phyloP scores from a whole-genome alignment of 2,797 vertebrate genomes.

The Oreochromis mossambicus region DNA sequence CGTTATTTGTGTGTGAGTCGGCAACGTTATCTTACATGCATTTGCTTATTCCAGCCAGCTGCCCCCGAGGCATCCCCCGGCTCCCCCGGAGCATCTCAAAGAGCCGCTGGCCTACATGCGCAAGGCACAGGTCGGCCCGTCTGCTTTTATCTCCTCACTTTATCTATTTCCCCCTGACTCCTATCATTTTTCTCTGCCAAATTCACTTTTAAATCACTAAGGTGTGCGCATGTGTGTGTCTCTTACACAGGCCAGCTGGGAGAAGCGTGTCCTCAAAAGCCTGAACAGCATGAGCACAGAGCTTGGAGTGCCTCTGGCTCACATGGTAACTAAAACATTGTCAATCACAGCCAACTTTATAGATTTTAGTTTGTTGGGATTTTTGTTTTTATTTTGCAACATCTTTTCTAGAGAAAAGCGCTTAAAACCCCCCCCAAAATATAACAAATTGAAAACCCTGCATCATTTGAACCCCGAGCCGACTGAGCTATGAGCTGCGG shows the following conservation, averaged over 20 bases:
- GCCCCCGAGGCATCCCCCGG: slow-evolving; percentile 78
- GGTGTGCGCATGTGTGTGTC: slow-evolving; percentile 2
- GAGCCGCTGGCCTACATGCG: slow-evolving; percentile 96
- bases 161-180: neutral
- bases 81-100: slow-evolving; percentile 91
- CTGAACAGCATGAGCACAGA: slow-evolving; percentile 98
- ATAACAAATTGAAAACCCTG: neutral
- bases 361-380: neutral
- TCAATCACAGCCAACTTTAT: neutral
- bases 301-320: slow-evolving; percentile 88
- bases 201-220: neutral
- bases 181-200: neutral
- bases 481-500: fast-evolving
- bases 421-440: neutral
- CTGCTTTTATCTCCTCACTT: slow-evolving; percentile 29
- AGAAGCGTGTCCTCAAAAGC: slow-evolving; percentile 95
- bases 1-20: neutral
- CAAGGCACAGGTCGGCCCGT: slow-evolving; percentile 89
- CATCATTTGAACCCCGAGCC: neutral
- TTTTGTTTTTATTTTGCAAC: neutral
- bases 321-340: slow-evolving; percentile 80
- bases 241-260: slow-evolving; percentile 88
- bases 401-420: neutral
- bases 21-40: neutral
- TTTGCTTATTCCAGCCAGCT: slow-evolving; percentile 78